Conservation (phyloP, 2,888 invertebrate species). For the Darwinula stevensoni region DNA sequence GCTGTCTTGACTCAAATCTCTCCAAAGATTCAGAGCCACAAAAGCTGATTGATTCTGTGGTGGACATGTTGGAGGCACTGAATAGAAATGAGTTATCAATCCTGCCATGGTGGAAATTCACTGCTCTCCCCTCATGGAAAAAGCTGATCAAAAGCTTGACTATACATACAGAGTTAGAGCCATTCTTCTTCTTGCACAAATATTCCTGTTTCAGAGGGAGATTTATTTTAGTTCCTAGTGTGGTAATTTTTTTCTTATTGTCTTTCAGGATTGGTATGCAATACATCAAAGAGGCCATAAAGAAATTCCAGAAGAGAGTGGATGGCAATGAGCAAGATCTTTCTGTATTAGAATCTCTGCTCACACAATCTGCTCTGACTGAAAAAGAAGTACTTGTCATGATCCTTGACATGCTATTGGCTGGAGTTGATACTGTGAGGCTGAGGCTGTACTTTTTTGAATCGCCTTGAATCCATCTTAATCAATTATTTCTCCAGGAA, state of each 20-base stretch:
- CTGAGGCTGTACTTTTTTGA: no score
- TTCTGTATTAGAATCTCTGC: conserved; percentile 44
- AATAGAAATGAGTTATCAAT: conserved; percentile 14
- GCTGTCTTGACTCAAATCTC: background rate
- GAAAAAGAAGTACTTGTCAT: conserved; percentile 51
- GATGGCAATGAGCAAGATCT: conserved; percentile 22
- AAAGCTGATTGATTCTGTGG: conserved; percentile 15
- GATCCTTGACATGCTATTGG: conserved; percentile 53
- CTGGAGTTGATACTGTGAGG: conserved; percentile 54
- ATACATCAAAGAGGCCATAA: conserved; percentile 9
- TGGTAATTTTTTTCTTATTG: no score
- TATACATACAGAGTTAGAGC: no score
- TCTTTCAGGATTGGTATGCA: background rate
- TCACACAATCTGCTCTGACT: conserved; percentile 34
- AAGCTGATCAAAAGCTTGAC: no score
- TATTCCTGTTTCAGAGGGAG: no score
- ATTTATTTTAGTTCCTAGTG: no score
- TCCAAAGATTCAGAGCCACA: conserved; percentile 11
- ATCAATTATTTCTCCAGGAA: no score
- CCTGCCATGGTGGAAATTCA: no score
- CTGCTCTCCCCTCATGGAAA: no score
- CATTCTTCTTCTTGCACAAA: no score
- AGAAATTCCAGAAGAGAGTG: conserved; percentile 11
- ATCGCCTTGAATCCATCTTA: no score
- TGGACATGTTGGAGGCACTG: conserved; percentile 13